Conservation (phyloP, 1,140 invertebrate species). For the Caenorhabditis latens region DNA sequence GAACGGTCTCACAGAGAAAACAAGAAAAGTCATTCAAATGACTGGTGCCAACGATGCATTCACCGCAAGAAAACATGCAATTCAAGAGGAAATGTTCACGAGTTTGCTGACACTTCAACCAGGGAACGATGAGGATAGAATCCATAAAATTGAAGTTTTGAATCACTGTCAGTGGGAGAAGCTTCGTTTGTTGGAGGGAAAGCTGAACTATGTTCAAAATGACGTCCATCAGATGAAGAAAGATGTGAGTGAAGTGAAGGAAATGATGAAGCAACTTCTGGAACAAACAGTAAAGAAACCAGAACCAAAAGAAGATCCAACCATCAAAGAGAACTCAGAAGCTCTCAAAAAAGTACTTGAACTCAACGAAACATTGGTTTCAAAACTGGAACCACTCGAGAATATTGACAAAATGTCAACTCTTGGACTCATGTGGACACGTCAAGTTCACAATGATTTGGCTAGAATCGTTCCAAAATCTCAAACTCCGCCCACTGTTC, state of each 20-base stretch:
- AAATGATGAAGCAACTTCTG: neutral
- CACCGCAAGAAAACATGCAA: neutral
- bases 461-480: neutral
- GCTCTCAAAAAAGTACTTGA: neutral
- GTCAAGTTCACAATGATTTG: neutral
- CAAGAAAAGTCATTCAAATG: neutral
- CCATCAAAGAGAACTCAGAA: neutral
- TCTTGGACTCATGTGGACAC: neutral
- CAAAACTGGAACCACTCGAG: neutral
- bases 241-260: neutral
- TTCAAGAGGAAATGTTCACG: neutral
- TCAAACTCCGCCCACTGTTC: neutral
- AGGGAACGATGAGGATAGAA: neutral
- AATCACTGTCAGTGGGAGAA: neutral
- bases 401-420: neutral
- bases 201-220: neutral
- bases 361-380: neutral
- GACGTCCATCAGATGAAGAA: neutral
- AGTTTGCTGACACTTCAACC: neutral
- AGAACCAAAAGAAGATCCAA: neutral
- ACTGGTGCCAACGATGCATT: neutral
- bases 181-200: neutral
- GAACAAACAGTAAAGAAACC: neutral
- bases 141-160: neutral
- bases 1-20: neutral